These are phyloP conservation scores for Orchesella flavescens DNA, from an alignment of 2,888 invertebrate species.

Conservation along the genomic window DNA sequence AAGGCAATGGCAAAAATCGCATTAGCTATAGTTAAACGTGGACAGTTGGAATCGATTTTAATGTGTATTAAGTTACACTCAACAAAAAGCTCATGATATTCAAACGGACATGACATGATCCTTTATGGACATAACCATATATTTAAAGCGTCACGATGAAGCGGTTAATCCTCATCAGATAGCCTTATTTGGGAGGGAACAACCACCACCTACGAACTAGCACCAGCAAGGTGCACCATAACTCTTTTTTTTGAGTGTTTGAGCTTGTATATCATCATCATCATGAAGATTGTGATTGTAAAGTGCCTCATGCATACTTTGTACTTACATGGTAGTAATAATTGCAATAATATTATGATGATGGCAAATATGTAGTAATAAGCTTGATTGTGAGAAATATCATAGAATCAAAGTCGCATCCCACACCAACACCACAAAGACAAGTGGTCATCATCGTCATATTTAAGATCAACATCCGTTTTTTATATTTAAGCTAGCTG, in stretches of 20 bases:
- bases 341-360: constrained; percentile 56
- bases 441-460: no score
- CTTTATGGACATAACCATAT: constrained; percentile 63
- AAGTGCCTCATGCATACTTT: neutral
- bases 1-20: no score
- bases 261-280: neutral
- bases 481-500: constrained; percentile 46
- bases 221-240: neutral
- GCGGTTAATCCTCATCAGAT: constrained; percentile 65
- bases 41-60: constrained; percentile 46
- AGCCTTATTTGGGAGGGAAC: constrained; percentile 50
- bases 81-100: constrained; percentile 9
- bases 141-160: constrained; percentile 65
- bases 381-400: neutral
- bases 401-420: neutral
- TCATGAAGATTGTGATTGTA: neutral
- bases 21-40: constrained; percentile 10
- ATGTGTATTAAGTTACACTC: constrained; percentile 43
- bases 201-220: constrained; percentile 57
- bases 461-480: constrained; percentile 52
- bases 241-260: neutral
- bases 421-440: constrained; percentile 7
- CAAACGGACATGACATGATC: constrained; percentile 58
- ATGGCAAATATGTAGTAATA: constrained; percentile 49
- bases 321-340: constrained; percentile 59